Percentiles rank a stretch among this genome's conserved stretches.
Evolutionary conservation across 2,888 invertebrate species (phyloP).

Genomic region (Bellardia pandia): DNA sequence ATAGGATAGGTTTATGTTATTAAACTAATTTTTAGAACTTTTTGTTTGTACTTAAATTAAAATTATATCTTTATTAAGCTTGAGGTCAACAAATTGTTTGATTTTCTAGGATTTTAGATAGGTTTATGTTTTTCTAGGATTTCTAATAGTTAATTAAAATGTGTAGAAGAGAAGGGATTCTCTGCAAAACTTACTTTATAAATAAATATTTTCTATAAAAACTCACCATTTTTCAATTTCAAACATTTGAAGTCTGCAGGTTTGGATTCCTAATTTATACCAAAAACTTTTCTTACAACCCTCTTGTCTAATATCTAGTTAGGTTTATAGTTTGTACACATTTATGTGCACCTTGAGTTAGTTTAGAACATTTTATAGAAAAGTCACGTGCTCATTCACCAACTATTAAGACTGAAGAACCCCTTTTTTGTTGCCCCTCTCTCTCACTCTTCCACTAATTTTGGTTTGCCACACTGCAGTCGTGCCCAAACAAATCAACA

Average conservation of each 20-base stretch:
- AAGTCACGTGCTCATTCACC: constrained; percentile 66
- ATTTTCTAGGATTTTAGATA: too few species aligned
- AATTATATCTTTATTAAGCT: too few species aligned
- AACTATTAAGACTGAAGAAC: constrained; percentile 37
- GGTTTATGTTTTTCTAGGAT: too few species aligned
- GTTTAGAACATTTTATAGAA: constrained; percentile 41
- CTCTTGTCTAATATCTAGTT: background rate
- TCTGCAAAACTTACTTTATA: too few species aligned
- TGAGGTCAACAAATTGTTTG: too few species aligned
- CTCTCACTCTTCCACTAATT: background rate
- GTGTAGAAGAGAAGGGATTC: too few species aligned
- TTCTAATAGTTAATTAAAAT: too few species aligned
- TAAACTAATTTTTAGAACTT: too few species aligned
- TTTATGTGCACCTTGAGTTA: constrained; percentile 32
- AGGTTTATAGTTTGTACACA: constrained; percentile 3
- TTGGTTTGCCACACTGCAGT: constrained; percentile 14
- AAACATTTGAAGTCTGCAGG: background rate
- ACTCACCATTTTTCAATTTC: background rate
- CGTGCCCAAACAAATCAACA: constrained; percentile 52
- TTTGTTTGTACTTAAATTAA: too few species aligned
- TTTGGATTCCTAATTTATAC: background rate
- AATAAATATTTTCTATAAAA: background rate
- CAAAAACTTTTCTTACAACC: background rate
- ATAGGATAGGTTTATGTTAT: too few species aligned
- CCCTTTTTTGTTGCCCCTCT: constrained; percentile 11